Base-by-base conservation (phyloP, 2,888 invertebrate species). In the Heteromyza rotundicornis region DNA sequence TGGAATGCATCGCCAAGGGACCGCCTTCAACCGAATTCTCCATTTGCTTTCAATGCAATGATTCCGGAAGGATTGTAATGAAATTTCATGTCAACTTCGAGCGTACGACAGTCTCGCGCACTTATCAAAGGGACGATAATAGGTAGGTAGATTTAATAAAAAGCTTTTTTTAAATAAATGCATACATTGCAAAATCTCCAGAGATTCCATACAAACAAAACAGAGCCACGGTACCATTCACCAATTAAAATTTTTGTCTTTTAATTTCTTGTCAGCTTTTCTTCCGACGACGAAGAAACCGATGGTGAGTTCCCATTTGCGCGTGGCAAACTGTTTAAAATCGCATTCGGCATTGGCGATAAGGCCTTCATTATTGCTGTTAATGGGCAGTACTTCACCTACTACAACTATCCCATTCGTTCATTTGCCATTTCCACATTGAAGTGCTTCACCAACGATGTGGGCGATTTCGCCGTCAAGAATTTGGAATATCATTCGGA, bases 241-340 rank as follows among this genome's bases (percentile, higher is more conserved):
- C 36, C 10, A 22, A 22, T 5, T 8, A 20, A 50, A n/a, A n/a
- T n/a, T n/a, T n/a, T n/a, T n/a, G n/a, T n/a, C n/a, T n/a, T 1
- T 12, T 2, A 23, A 1, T n/a, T 16, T 53, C 35, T 5, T 60
- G 59, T 1, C 50, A 82, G 82, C 49, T 83, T 80, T 52, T 72
- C 78, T 35, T 17, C 60, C 0, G 79, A 80, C 3, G 83, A 82
- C 63, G 80, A 83, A 66, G 82, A 82, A 67, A 81, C 80, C 19
- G 80, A 80, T 59, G 82, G 82, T 0, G 82, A 82, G 63, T 82
- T 82, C 64, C 83, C 83, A 1, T 82, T 82, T 57, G 74, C 76
- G 32, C 79, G 83, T 2, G 83, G 83, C 16, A 82, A 81, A 55
- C 69, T 80, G 2, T 82, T 82, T 32, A 82, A 80, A 67, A 80